A percentile compares a stretch with the other conserved stretches of the same genome.
phyloP scores from a whole-genome alignment of 2,113 vertebrate species.

The Chionomys nivalis region DNA sequence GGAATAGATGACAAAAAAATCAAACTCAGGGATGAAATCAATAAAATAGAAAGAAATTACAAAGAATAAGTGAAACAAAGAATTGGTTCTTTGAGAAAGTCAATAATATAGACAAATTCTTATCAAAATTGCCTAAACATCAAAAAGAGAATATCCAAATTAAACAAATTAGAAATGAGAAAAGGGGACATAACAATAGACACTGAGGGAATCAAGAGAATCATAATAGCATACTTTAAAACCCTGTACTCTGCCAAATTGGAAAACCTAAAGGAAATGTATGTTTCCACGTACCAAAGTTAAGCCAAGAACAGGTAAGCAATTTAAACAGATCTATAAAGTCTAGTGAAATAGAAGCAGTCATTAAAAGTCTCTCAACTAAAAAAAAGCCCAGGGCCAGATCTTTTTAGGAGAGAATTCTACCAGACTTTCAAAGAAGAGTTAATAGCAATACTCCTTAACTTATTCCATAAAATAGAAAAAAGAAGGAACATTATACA shows the following conservation, averaged over 20 bases:
- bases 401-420: neutral
- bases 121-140: neutral
- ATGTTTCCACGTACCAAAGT: neutral
- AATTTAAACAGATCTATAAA: too few species aligned
- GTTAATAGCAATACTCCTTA: neutral
- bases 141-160: neutral
- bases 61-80: too few species aligned
- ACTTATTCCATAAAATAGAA: neutral
- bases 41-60: too few species aligned
- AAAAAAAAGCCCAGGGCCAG: neutral
- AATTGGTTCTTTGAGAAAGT: neutral
- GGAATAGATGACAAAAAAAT: neutral
- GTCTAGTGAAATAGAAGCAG: too few species aligned
- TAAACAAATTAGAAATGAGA: neutral
- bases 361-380: neutral
- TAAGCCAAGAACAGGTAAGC: too few species aligned
- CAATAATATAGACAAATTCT: neutral
- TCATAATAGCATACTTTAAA: neutral
- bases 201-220: neutral
- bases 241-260: neutral
- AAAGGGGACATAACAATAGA: too few species aligned
- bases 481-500: too few species aligned
- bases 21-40: neutral
- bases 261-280: neutral
- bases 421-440: neutral